These are phyloP conservation scores for Leptopilina syphax DNA, from an alignment of 2,888 invertebrate species.

Conservation along the genomic window DNA sequence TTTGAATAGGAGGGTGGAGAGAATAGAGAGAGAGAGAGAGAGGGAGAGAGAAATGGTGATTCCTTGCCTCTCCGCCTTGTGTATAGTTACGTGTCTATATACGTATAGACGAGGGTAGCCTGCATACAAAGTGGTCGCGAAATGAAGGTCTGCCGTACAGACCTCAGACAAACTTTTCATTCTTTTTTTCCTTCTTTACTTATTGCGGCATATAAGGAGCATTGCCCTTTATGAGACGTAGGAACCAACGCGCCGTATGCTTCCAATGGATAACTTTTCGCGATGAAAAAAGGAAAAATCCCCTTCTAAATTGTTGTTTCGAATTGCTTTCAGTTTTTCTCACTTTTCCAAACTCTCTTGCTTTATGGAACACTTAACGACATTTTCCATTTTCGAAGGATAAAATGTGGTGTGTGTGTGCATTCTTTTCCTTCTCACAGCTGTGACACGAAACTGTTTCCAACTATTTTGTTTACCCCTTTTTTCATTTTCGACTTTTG, in stretches of 20 bases:
- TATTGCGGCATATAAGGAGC: conserved; percentile 48
- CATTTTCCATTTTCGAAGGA: conserved; percentile 45
- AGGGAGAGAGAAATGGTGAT: conserved; percentile 5
- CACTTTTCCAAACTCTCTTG: not conserved
- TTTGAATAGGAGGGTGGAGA: conserved; percentile 30
- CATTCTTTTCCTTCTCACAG: conserved; percentile 60
- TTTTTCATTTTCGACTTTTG: not conserved
- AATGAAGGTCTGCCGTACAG: conserved; percentile 70
- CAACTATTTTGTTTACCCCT: conserved; percentile 53
- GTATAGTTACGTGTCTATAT: conserved; percentile 45
- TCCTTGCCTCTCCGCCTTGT: conserved; percentile 42
- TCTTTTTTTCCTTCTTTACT: conserved; percentile 60
- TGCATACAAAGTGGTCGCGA: conserved; percentile 75
- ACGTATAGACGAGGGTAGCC: conserved; percentile 62
- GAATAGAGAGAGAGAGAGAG: no score
- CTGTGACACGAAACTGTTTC: conserved; percentile 59
- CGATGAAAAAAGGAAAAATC: conserved; percentile 33
- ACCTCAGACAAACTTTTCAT: conserved; percentile 52
- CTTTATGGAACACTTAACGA: conserved; percentile 9
- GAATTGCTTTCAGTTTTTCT: no score
- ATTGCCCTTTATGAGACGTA: conserved; percentile 59
- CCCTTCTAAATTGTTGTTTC: no score
- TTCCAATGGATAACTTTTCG: conserved; percentile 69
- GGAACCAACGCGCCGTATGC: conserved; percentile 65
- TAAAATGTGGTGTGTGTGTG: conserved; percentile 51